Evolutionary conservation across 2,113 vertebrate genomes (phyloP).

Genomic region (Apodemus speciosus): DNA sequence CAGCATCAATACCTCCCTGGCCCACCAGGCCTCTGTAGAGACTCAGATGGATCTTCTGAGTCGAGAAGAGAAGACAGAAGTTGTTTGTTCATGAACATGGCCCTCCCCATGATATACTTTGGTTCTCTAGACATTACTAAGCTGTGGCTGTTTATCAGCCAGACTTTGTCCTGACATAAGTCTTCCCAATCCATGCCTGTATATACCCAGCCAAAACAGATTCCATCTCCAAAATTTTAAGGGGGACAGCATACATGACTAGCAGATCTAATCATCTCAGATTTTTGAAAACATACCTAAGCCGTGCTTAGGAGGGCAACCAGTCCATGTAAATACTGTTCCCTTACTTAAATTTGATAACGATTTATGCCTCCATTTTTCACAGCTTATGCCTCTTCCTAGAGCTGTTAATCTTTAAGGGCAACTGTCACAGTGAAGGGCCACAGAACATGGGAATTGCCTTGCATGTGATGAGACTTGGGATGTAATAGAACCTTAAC

Average conservation of each 20-base stretch:
- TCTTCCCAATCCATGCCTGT: not conserved
- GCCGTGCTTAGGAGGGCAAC: not conserved
- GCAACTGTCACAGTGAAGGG: not conserved
- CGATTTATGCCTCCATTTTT: not conserved
- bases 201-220: not conserved
- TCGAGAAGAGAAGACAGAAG: conserved; percentile 29
- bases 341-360: not conserved
- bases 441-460: not conserved
- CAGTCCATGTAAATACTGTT: not conserved
- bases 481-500: not conserved
- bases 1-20: not conserved
- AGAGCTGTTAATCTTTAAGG: not conserved
- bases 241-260: too few species aligned
- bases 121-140: not conserved
- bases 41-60: conserved; percentile 16
- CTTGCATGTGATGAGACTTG: not conserved
- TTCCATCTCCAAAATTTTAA: not conserved
- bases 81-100: not conserved
- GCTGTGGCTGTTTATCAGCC: not conserved
- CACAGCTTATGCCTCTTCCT: not conserved
- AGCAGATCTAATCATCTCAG: not conserved
- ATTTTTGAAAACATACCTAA: conserved; percentile 23
- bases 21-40: not conserved
- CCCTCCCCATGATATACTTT: not conserved
- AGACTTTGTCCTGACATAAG: not conserved